phyloP scores from a whole-genome alignment of 1,140 invertebrate species.

The Drosophila aff. region DNA sequence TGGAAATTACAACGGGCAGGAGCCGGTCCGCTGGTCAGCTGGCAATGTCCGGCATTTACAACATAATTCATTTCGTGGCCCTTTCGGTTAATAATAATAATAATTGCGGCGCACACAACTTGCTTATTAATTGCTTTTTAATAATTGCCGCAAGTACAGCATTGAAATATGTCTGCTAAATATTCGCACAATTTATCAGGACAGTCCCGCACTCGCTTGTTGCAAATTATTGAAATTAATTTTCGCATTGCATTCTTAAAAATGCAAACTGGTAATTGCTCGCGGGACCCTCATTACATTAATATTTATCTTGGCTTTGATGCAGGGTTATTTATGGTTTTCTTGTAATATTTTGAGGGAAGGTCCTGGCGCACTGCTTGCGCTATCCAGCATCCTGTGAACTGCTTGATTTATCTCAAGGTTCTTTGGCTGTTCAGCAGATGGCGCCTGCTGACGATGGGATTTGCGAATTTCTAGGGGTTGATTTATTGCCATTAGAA shows the following conservation, averaged over 20 bases:
- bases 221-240: constrained; percentile 77
- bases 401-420: constrained; percentile 41
- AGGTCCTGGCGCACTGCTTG: constrained; percentile 63
- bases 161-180: constrained; percentile 47
- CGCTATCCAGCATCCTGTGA: constrained; percentile 27
- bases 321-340: neutral
- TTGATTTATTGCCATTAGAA: constrained; percentile 29
- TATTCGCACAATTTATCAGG: constrained; percentile 63
- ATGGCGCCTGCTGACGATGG: constrained; percentile 42
- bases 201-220: constrained; percentile 17
- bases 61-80: constrained; percentile 72
- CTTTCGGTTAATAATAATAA: constrained; percentile 33
- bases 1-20: constrained; percentile 65
- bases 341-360: neutral
- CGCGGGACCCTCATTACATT: neutral
- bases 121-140: constrained; percentile 83
- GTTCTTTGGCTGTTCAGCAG: constrained; percentile 48
- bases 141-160: constrained; percentile 60
- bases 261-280: constrained; percentile 59
- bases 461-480: constrained; percentile 1
- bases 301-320: constrained; percentile 40
- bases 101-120: constrained; percentile 61
- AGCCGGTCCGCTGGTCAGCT: constrained; percentile 27
- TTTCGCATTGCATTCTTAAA: constrained; percentile 58
- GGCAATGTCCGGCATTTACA: constrained; percentile 77